phyloP scores from a whole-genome alignment of 2,888 invertebrate species.

The Athalia cordata region DNA sequence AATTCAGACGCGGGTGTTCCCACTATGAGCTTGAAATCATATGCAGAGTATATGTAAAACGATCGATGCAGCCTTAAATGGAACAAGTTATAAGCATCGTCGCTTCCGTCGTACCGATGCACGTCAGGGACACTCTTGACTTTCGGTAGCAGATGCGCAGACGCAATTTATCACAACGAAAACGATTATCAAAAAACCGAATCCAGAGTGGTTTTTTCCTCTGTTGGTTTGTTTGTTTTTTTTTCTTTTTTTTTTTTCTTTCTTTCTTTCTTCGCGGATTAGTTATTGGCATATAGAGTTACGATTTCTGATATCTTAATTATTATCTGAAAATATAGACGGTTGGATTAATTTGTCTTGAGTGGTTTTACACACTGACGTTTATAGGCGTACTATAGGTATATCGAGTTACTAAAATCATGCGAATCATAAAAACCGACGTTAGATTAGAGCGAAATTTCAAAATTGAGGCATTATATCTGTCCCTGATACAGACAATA shows the following conservation, averaged over 20 bases:
- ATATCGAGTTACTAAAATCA: no score
- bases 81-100: constrained; percentile 45
- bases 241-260: not conserved
- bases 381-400: no score
- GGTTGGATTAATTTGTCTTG: no score
- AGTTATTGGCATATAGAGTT: no score
- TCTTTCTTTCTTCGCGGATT: constrained; percentile 8
- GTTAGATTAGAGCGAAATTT: no score
- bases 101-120: constrained; percentile 25
- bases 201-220: not conserved
- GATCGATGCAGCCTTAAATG: constrained; percentile 53
- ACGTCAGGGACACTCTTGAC: not conserved
- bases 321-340: no score
- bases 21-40: no score
- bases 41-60: not conserved
- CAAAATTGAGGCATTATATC: no score
- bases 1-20: not conserved
- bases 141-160: constrained; percentile 10
- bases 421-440: no score
- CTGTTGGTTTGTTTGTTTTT: not conserved
- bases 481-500: no score
- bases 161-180: not conserved
- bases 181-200: not conserved
- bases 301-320: no score
- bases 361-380: no score